Percentiles rank a stretch among this genome's conserved stretches.
phyloP scores from a whole-genome alignment of 2,113 vertebrate genomes.

The Panthera uncia region DNA sequence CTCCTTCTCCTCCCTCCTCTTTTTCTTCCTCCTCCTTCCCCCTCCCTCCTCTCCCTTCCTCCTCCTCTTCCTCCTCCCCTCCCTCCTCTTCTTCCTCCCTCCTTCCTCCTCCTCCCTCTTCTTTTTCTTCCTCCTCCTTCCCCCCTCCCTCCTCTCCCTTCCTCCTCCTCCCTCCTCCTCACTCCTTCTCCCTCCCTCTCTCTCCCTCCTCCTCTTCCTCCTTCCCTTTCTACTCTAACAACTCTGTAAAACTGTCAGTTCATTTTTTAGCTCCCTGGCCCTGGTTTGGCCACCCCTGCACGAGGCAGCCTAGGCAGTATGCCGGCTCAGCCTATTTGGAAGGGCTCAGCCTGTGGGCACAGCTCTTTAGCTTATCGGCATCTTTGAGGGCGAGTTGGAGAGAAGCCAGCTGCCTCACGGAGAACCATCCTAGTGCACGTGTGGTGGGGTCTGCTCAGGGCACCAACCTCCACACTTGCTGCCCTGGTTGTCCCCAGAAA shows the following conservation, averaged over 20 bases:
- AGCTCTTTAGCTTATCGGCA: background rate
- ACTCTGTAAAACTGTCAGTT: background rate
- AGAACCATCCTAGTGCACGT: no score
- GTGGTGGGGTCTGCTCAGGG: background rate
- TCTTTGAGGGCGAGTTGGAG: background rate
- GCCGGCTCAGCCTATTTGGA: background rate
- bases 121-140: no score
- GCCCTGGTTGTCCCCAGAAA: background rate
- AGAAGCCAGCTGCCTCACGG: background rate
- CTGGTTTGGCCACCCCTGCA: background rate
- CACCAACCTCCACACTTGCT: no score
- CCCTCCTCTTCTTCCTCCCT: no score
- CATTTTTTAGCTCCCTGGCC: background rate
- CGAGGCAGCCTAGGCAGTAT: background rate
- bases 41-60: no score
- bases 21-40: accelerated
- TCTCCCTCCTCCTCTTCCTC: background rate
- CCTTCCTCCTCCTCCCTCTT: no score
- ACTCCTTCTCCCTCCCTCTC: no score
- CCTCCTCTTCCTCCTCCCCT: background rate
- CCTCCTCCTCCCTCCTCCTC: no score
- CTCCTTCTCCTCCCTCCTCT: no score
- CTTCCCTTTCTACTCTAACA: background rate
- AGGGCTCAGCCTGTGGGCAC: background rate
- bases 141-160: no score